Evolutionary conservation across 2,888 invertebrate genomes (phyloP), one percentile per base, ranked within the genome.

Genomic region (Eupithecia inturbata): DNA sequence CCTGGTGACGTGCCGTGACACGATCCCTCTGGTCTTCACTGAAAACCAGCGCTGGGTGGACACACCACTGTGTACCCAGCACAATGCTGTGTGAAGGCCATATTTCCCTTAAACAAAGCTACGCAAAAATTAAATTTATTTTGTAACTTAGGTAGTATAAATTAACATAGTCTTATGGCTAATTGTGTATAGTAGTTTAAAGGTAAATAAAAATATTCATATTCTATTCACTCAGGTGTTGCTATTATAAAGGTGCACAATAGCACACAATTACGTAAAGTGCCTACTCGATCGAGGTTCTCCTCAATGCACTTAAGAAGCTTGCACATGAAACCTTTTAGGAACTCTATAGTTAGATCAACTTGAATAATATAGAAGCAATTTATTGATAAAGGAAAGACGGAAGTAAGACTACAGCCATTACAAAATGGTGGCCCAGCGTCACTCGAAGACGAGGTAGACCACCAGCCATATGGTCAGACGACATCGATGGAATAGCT

Each of bases 231-330:
- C n/a, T n/a, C 49, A 53, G 49, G 49, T 53, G 22, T 53, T 53
- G 49, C 22, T 53, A n/a, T 49, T 49, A n/a, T 53, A 10, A 22
- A 9, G n/a, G 49, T n/a, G 22, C 22, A n/a, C 49, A 53, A 53
- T 22, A 10, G 49, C 49, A 53, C 49, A 62, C 62, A 31, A 62
- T 62, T 31, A 62, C 31, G 62, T 62, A 31, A 62, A 62, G 62
- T 62, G 62, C 62, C 16, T 19, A 19, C 19, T 31, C 62, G 31
- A 62, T 31, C 62, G 31, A 62, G 19, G 19, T 9, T 62, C 62
- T 19, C 60, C 9, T 53, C 12, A 1, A 4, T 57, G 26, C 26
- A 26, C 26, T 53, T 53, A 53, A n/a, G 49, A 9, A 49, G 49
- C 49, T n/a, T 49, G 2, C n/a, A 49, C 22, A 22, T 1, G 49